These are phyloP conservation scores for Prolemur simus DNA, from an alignment of 2,113 vertebrate species.

Conservation along the genomic window DNA sequence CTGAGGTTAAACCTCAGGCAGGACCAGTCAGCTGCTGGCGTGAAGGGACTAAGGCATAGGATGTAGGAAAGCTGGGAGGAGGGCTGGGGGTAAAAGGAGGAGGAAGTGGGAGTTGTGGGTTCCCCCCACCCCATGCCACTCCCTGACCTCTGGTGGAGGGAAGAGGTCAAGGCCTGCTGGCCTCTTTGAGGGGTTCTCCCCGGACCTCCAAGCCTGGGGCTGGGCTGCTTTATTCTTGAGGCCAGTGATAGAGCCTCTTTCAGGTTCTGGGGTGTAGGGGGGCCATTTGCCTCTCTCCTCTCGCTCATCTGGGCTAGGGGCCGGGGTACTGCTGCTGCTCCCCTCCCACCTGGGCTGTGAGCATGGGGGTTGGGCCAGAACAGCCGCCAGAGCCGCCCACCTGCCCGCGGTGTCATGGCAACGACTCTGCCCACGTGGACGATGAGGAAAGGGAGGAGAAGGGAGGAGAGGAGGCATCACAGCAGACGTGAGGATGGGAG, in stretches of 20 bases:
- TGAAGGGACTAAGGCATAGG: background rate
- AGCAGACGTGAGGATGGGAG: constrained; percentile 35
- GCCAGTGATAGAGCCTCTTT: background rate
- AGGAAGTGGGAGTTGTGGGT: background rate
- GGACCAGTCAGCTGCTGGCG: background rate
- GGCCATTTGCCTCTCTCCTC: background rate
- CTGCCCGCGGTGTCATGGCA: constrained; percentile 81
- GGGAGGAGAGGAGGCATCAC: constrained; percentile 63
- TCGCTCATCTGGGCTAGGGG: background rate
- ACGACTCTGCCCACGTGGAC: constrained; percentile 81
- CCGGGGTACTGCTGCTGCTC: constrained; percentile 51
- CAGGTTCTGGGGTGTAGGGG: background rate
- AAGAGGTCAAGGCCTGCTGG: background rate
- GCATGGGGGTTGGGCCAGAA: constrained; percentile 75
- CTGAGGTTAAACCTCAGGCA: constrained; percentile 1
- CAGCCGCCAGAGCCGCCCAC: constrained; percentile 79
- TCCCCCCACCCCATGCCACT: background rate
- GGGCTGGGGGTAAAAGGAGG: background rate
- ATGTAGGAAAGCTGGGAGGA: background rate
- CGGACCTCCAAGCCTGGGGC: background rate
- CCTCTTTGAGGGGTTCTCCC: background rate
- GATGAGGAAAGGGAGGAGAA: constrained; percentile 72
- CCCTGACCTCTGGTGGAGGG: background rate
- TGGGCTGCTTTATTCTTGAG: background rate
- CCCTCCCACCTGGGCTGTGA: constrained; percentile 76